These are phyloP conservation scores for Microctonus brassicae DNA, from an alignment of 2,888 invertebrate genomes.

Conservation along the genomic window DNA sequence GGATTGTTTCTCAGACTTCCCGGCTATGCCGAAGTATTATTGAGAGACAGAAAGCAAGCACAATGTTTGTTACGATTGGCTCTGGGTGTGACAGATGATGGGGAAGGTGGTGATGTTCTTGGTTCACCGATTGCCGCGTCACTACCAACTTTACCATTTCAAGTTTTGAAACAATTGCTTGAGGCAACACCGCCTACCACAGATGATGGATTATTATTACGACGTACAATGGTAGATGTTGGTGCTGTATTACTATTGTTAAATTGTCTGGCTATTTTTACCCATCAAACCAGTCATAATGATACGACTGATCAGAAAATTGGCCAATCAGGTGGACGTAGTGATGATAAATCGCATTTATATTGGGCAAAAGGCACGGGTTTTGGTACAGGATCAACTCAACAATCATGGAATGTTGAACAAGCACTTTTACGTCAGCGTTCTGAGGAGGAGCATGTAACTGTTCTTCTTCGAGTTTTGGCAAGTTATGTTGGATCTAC, in stretches of 20 bases:
- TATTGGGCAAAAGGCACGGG: conserved; percentile 98
- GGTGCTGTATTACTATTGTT: conserved; percentile 89
- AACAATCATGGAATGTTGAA: conserved; percentile 97
- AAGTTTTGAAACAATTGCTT: conserved; percentile 82
- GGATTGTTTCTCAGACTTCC: conserved; percentile 90
- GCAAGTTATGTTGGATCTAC: conserved; percentile 89
- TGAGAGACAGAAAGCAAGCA: conserved; percentile 87
- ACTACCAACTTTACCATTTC: conserved; percentile 83
- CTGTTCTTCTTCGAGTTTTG: conserved; percentile 84
- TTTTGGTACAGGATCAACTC: conserved; percentile 95
- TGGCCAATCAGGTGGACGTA: conserved; percentile 54
- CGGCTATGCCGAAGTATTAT: conserved; percentile 90
- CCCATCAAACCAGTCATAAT: conserved; percentile 78
- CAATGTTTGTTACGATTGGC: conserved; percentile 88
- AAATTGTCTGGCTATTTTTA: conserved; percentile 90
- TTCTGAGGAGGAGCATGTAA: conserved; percentile 94
- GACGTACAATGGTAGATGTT: conserved; percentile 84
- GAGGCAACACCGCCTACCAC: conserved; percentile 82
- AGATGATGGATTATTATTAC: conserved; percentile 81
- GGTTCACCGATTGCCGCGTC: conserved; percentile 78
- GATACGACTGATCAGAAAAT: conserved; percentile 69
- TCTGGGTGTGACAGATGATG: conserved; percentile 91
- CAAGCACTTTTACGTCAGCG: conserved; percentile 90
- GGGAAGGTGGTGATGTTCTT: conserved; percentile 87
- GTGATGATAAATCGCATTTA: conserved; percentile 81